Evolutionary conservation across 2,797 vertebrate genomes (phyloP).

Genomic region (Artibeus jamaicensis): DNA sequence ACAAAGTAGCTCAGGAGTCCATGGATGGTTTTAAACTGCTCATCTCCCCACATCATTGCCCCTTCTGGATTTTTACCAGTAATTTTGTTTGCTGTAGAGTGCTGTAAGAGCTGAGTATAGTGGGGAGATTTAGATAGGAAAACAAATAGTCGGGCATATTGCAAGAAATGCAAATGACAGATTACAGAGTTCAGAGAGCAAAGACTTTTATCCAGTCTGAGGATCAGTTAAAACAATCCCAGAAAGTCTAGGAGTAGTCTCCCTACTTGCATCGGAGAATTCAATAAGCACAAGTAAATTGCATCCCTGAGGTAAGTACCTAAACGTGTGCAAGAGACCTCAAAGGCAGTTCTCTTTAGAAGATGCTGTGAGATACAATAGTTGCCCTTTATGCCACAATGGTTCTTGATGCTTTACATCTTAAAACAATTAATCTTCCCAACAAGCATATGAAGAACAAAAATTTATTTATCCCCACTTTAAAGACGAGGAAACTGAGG

Average conservation of each 20-base stretch:
- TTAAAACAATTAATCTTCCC: neutral
- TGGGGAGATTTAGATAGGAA: neutral
- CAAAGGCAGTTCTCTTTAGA: neutral
- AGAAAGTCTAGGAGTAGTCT: neutral
- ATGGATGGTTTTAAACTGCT: neutral
- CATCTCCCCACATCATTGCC: neutral
- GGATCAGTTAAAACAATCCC: neutral
- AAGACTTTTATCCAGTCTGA: neutral
- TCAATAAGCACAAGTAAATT: neutral
- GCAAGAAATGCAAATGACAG: neutral
- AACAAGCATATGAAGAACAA: neutral
- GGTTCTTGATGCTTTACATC: neutral
- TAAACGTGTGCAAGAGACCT: neutral
- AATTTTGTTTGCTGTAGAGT: neutral
- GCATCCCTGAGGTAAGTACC: neutral
- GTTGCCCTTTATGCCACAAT: neutral
- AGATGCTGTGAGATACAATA: neutral
- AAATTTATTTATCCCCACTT: neutral
- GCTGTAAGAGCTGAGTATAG: neutral
- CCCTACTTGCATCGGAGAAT: neutral
- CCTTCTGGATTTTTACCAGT: neutral
- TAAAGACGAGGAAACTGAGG: neutral
- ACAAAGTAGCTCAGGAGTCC: neutral
- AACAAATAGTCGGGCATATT: neutral
- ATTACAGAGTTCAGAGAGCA: neutral